phyloP scores from a whole-genome alignment of 2,113 vertebrate genomes.

The Zosterops hypoxanthus region DNA sequence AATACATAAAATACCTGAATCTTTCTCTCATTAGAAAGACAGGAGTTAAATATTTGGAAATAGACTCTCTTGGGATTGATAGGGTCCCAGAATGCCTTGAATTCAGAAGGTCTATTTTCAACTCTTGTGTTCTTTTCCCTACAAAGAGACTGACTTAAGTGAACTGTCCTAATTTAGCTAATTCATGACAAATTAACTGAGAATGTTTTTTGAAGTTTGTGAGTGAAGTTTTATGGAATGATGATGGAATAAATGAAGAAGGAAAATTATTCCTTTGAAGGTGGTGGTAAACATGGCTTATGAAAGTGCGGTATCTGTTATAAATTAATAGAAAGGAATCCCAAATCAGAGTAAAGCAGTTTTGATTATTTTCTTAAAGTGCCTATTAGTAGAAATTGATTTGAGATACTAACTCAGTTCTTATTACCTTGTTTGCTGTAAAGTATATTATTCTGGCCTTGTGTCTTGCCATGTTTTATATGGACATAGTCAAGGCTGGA shows the following conservation, averaged over 20 bases:
- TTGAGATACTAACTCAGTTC: neutral
- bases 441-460: neutral
- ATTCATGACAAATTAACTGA: neutral
- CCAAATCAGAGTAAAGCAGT: neutral
- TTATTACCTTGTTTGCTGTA: neutral
- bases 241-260: neutral
- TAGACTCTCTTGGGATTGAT: fast-evolving
- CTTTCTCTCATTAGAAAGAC: neutral
- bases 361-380: constrained; percentile 26
- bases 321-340: neutral
- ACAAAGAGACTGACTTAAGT: neutral
- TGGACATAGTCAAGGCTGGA: neutral
- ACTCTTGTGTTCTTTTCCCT: neutral
- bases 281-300: neutral
- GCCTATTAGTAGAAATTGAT: constrained; percentile 30
- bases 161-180: neutral
- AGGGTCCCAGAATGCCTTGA: neutral
- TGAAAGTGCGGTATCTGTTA: neutral
- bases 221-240: neutral
- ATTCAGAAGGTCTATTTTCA: neutral
- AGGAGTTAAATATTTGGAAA: neutral
- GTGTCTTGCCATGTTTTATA: neutral
- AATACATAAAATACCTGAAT: neutral
- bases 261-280: neutral
- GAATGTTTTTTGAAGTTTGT: neutral